Conservation (phyloP, 2,888 invertebrate genomes). For the Notodonta dromedarius region DNA sequence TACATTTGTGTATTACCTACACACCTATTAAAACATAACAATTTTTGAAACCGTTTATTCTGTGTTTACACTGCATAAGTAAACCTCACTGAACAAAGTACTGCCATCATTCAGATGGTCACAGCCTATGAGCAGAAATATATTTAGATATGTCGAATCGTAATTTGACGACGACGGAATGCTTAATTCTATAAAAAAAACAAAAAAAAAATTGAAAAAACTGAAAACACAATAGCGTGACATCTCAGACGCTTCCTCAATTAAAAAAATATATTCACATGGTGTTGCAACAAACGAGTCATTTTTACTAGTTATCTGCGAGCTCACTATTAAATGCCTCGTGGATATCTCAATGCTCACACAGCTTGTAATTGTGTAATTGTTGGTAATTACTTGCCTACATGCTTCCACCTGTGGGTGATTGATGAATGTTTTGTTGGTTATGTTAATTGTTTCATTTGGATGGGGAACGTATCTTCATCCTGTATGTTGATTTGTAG, state of each 20-base stretch:
- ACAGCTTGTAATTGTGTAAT: conserved; percentile 37
- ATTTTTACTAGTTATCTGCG: conserved; percentile 17
- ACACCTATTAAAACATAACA: no score
- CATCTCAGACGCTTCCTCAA: neutral
- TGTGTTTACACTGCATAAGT: no score
- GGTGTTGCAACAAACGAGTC: conserved; percentile 29
- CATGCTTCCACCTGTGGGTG: conserved; percentile 25
- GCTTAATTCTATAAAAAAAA: no score
- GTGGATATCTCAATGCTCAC: conserved; percentile 36
- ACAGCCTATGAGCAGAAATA: no score
- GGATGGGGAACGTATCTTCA: neutral
- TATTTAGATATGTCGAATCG: no score
- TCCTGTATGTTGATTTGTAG: neutral
- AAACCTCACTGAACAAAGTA: no score
- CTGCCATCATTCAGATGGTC: no score
- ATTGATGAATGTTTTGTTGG: conserved; percentile 19
- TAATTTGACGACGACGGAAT: no score
- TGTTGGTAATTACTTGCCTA: conserved; percentile 41
- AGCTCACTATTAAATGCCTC: conserved; percentile 16
- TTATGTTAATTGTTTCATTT: neutral
- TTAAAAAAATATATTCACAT: conserved; percentile 2
- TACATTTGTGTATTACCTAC: no score
- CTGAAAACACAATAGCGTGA: neutral
- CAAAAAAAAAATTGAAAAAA: no score
- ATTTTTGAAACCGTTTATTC: no score